These are phyloP conservation scores for Scyliorhinus canicula DNA, from an alignment of 2,797 vertebrate genomes.

Conservation along the genomic window DNA sequence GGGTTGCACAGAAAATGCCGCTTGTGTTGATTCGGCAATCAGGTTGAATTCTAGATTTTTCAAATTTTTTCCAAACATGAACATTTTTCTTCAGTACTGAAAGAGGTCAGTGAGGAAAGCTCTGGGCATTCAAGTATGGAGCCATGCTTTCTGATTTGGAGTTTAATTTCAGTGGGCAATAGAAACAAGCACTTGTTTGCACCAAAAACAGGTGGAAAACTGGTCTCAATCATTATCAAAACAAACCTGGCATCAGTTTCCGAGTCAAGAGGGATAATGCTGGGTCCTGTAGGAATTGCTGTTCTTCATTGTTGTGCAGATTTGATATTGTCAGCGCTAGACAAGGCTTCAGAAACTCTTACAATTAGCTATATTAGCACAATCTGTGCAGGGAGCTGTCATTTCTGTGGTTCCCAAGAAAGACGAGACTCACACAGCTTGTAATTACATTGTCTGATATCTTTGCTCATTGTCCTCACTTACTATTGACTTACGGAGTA, in stretches of 20 bases:
- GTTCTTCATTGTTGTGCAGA: conserved; percentile 19
- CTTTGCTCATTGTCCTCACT: not conserved
- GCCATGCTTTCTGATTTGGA: not conserved
- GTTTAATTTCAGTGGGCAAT: not conserved
- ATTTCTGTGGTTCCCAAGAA: conserved; percentile 20
- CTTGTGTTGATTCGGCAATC: not conserved
- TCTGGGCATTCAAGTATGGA: not conserved
- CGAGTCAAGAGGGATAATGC: not conserved
- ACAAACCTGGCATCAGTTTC: not conserved
- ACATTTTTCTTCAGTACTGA: not conserved
- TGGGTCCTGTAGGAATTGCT: not conserved
- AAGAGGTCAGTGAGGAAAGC: not conserved
- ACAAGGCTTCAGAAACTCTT: not conserved
- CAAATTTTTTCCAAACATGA: no score
- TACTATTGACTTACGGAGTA: not conserved
- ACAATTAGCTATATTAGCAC: not conserved
- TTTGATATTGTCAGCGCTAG: not conserved
- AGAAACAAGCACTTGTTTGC: not conserved
- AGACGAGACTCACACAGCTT: not conserved
- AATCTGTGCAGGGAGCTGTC: not conserved
- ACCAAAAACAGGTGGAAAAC: not conserved
- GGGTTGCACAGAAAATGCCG: no score
- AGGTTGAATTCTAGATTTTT: not conserved
- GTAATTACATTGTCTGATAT: not conserved
- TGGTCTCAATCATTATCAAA: not conserved